These are phyloP conservation scores for Antechinus flavipes DNA, from an alignment of 2,113 vertebrate species.

Conservation along the genomic window DNA sequence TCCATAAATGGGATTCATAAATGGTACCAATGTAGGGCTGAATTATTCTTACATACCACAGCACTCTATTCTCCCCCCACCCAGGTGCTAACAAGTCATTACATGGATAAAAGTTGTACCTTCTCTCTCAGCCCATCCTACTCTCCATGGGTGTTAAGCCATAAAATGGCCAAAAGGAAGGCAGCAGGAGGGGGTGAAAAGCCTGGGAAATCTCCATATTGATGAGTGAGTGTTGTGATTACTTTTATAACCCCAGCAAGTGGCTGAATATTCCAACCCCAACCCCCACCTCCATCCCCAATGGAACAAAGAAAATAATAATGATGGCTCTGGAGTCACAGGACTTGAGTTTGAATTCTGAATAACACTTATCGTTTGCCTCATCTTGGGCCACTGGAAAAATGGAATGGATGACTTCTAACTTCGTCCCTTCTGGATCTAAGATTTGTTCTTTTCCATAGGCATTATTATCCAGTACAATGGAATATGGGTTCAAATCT, in stretches of 20 bases:
- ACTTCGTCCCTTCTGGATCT: background rate
- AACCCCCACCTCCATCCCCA: background rate
- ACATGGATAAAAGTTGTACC: background rate
- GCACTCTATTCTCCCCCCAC: background rate
- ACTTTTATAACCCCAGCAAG: background rate
- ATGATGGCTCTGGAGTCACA: background rate
- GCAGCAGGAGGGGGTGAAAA: background rate
- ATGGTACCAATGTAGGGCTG: background rate
- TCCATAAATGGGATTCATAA: background rate
- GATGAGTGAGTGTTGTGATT: background rate
- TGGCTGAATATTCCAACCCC: background rate
- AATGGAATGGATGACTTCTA: background rate
- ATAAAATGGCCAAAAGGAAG: background rate
- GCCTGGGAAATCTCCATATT: background rate
- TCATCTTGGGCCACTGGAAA: background rate
- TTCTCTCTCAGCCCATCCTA: background rate
- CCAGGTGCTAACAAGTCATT: background rate
- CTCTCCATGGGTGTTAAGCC: background rate
- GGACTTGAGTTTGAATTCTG: background rate
- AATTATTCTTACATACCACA: background rate
- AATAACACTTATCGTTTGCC: background rate
- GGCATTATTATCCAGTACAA: background rate
- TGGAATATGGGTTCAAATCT: background rate
- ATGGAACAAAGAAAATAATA: background rate
- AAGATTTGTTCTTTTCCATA: background rate